Conservation (phyloP, 2,797 vertebrate genomes). For the Acrocephalus scirpaceus region DNA sequence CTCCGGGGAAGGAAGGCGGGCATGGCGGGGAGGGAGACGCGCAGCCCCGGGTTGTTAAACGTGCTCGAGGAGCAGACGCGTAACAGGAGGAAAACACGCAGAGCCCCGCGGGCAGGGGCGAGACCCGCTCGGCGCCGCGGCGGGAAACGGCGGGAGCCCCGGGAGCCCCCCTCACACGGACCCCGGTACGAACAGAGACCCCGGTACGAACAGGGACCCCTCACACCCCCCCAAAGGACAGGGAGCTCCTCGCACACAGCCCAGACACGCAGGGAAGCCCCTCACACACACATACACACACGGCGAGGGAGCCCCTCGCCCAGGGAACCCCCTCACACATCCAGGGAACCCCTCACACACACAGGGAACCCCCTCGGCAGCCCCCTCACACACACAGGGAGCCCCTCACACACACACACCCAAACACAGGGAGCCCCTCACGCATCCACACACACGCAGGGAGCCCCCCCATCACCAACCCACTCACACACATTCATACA, state of each 20-base stretch:
- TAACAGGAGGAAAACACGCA: constrained; percentile 52
- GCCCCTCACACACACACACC: not conserved
- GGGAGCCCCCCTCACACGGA: not conserved
- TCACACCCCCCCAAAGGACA: not conserved
- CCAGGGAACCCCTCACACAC: not conserved
- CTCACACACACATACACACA: not conserved
- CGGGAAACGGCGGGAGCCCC: not conserved
- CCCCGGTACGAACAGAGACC: not conserved
- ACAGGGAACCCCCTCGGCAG: not conserved
- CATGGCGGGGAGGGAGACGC: not conserved
- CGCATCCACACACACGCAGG: not conserved
- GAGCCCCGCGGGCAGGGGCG: constrained; percentile 53
- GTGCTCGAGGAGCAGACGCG: constrained; percentile 32
- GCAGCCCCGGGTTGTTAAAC: not conserved
- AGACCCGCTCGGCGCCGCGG: constrained; percentile 12
- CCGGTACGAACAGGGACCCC: not conserved
- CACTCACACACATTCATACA: not conserved
- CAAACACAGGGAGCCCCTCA: not conserved
- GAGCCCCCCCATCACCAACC: not conserved
- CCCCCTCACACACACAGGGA: not conserved
- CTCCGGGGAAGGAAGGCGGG: not conserved
- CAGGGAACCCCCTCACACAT: not conserved
- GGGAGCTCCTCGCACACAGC: not conserved
- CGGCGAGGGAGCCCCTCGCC: not conserved
- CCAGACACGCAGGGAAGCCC: not conserved